Percentiles rank a stretch among this genome's conserved stretches.
Conservation (phyloP, 2,888 invertebrate species). For the Spatulosminthurus flaviceps region DNA sequence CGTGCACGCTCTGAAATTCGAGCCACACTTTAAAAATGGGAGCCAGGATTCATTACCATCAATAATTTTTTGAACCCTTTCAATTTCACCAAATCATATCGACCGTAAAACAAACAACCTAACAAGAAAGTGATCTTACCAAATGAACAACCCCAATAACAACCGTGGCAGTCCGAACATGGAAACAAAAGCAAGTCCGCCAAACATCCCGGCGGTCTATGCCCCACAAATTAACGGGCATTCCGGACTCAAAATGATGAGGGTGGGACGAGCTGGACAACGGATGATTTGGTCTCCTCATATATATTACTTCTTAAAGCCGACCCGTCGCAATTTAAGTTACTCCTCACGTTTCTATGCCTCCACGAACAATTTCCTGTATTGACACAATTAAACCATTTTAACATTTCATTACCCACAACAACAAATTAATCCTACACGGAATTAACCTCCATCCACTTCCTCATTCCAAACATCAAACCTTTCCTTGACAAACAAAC, state of each 20-base stretch:
- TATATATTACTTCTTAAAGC: constrained; percentile 30
- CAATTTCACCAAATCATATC: not conserved
- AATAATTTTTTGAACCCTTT: not conserved
- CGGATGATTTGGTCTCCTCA: constrained; percentile 55
- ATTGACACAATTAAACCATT: no score
- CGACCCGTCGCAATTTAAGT: not conserved
- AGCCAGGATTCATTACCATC: no score
- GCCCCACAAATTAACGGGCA: constrained; percentile 64
- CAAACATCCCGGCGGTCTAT: constrained; percentile 77
- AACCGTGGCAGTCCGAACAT: constrained; percentile 84
- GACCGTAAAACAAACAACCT: not conserved
- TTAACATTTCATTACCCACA: no score
- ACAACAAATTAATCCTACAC: no score
- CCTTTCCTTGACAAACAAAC: no score
- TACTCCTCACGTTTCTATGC: not conserved
- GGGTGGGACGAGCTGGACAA: constrained; percentile 49
- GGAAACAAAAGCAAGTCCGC: constrained; percentile 82
- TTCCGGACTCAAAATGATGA: constrained; percentile 49
- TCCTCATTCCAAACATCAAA: no score
- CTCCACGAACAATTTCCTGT: not conserved
- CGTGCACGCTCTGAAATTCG: no score
- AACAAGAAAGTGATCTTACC: constrained; percentile 70
- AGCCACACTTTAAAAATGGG: no score
- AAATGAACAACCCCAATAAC: constrained; percentile 85
- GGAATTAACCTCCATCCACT: no score